phyloP scores from a whole-genome alignment of 2,113 vertebrate species.

The Tapirus terrestris region DNA sequence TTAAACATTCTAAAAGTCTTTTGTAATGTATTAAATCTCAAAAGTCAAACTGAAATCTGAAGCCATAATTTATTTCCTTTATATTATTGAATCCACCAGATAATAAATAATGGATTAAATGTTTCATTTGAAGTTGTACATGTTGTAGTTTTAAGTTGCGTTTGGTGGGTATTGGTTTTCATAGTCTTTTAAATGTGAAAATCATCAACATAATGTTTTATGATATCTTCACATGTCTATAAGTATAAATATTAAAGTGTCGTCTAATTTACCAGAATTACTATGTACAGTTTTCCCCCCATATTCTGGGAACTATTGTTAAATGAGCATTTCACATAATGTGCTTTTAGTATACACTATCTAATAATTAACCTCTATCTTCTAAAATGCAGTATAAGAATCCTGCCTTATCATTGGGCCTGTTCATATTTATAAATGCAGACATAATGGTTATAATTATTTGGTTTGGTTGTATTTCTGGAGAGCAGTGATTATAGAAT shows the following conservation, averaged over 20 bases:
- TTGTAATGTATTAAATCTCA: conserved; percentile 9
- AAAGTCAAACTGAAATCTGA: conserved; percentile 25
- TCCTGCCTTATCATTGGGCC: not conserved
- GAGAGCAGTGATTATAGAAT: conserved; percentile 43
- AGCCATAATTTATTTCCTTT: not conserved
- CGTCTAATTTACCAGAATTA: conserved; percentile 41
- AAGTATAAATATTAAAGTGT: conserved; percentile 5
- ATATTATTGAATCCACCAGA: not conserved
- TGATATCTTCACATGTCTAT: conserved; percentile 39
- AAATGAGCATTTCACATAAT: conserved; percentile 41
- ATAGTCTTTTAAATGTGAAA: conserved; percentile 43
- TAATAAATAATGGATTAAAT: conserved; percentile 33
- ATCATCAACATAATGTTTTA: conserved; percentile 19
- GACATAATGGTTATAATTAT: conserved; percentile 4
- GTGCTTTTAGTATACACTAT: not conserved
- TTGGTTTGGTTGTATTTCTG: conserved; percentile 58
- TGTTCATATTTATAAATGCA: conserved; percentile 2
- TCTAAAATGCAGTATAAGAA: conserved; percentile 14
- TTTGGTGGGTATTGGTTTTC: conserved; percentile 19
- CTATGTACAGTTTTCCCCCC: not conserved
- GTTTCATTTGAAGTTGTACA: conserved; percentile 39
- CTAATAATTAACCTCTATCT: conserved; percentile 46
- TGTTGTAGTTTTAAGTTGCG: conserved; percentile 39
- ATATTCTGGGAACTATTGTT: not conserved
- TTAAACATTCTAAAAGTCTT: not conserved